Evolutionary conservation across 2,888 invertebrate species (phyloP), one percentile per base, ranked within the genome.

Genomic region (Drosophila sordidapex): DNA sequence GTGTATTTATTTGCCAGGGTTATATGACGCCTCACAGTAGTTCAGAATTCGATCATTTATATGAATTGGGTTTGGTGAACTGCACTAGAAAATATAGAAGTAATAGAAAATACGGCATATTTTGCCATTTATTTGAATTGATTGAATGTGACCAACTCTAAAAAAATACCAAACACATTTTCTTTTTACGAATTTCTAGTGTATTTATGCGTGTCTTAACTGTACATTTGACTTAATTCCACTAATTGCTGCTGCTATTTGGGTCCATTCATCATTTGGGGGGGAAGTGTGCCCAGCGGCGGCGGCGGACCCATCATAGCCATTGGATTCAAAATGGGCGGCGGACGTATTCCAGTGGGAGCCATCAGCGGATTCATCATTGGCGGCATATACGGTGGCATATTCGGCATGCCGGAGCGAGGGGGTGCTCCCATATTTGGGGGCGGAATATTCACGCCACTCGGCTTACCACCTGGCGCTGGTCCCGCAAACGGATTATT

Each of bases 401-500:
- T 95, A 59, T 95, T 95, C n/a, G 95, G 95, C 94, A 95, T 94
- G 87, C 96, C 96, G 13, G 95, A 95, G 0, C 94, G 94, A 65
- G 92, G 94, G 70, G 92, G 95, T 86, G 96, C 94, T 0, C 93
- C 93, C 92, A 94, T 94, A 29, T 95, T 94, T 13, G 96, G 96
- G 8, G 98, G 98, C 35, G 97, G 97, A 88, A 97, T 97, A 1
- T 96, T 96, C 10, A 96, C 97, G 31, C 96, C 96, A 57, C 94
- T 93, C 1, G 92, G 92, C 83, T 95, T 96, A 25, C 53, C 70
- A 8, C 87, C 76, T 4, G 94, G 94, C n/a, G 93, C 36, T 1
- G 83, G 93, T 5, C 94, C 94, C 29, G 96, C 96, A 90, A 98
- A 98, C 57, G 98, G 98, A 94, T 98, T 98, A 69, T 97, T 96